Base-by-base conservation (phyloP, 2,113 vertebrate species). In the Paramormyrops kingsleyae region DNA sequence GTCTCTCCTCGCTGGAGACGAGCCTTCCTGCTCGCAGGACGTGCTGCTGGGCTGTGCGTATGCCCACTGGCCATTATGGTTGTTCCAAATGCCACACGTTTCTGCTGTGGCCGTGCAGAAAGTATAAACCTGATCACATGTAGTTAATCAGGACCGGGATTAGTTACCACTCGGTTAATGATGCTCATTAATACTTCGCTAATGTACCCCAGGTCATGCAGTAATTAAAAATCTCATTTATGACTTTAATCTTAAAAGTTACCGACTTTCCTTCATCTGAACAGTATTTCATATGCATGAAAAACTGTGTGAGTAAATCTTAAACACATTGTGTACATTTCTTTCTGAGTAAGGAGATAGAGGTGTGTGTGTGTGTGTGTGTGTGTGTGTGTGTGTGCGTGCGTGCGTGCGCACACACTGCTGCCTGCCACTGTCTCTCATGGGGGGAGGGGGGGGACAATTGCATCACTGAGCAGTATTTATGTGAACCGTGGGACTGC, bases 191-290 rank as follows among this genome's bases (percentile, higher is more conserved):
- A 96, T 96, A 96, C 95, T 93, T 91, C 89, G 92, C 94, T 96
- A 96, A 96, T 95, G 95, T 95, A 96, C 95, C 95, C 95, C 95
- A 93, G 96, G 96, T 96, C 95, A 96, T 96, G 94, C 94, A 92
- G 95, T 96, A 96, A 96, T 96, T 96, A 96, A 96, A 96, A 96
- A 96, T 96, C 96, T 96, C 95, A 96, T 96, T 95, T 94, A 56
- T 94, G 91, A 89, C 95, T 94, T 93, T 93, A 92, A 95, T 94
- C 95, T 94, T 94, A 95, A 94, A 92, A 95, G 92, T 93, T 94
- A 93, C 92, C 92, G 95, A 94, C 93, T 94, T 93, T 92, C 92
- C 93, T 94, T 92, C 93, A 92, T 94, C 94, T 93, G 94, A 94
- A 91, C 90, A 80, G 35, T 24, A 83, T 66, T 35, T 89, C 42